Base-by-base conservation (phyloP, 2,888 invertebrate genomes). In the Oxystoma pomonae region DNA sequence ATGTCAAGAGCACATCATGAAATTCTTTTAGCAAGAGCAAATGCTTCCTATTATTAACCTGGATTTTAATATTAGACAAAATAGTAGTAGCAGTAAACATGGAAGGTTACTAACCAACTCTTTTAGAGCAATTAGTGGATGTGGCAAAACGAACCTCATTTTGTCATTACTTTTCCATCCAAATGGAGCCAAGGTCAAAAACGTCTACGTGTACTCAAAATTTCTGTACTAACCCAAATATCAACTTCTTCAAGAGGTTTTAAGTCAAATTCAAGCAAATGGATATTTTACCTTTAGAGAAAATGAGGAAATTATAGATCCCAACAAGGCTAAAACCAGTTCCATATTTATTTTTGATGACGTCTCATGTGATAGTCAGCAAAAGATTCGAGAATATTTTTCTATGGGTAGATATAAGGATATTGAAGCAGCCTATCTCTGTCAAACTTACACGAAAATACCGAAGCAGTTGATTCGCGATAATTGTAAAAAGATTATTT, bases 401-500 rank as follows among this genome's bases (percentile, higher is more conserved):
- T 55, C 57, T 56, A 65, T 66, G 62, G 61, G 68, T 9, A 16
- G 66, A 35, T 65, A 67, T 61, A 68, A 62, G 19, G 12, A 55
- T 2, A 35, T 66, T 5, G 67, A 68, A 55, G 52, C 7, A 16
- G 59, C 66, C 55, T 58, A 65, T 18, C 64, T 71, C 20, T 55
- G 2, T 68, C 58, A 65, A 20, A 59, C 58, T 5, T 59, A 58
- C 21, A 17, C 35, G 17, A 57, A 59, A 21, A 67, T 68, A 20
- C 67, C 67, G 1, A 68, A 67, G 58, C 76, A 77, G 62, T 66
- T 77, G 16, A 69, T 78, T 22, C 65, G 77, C 20, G 77, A 78
- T 65, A 78, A 79, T 69, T 66, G 71, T 3, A 79, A 78, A 66
- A 66, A 77, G 7, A 35, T 78, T 7, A 65, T 78, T 12, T n/a